Evolutionary conservation across 2,113 vertebrate genomes (phyloP), one percentile per base, ranked within the genome.

Genomic region (Eleginops maclovinus): DNA sequence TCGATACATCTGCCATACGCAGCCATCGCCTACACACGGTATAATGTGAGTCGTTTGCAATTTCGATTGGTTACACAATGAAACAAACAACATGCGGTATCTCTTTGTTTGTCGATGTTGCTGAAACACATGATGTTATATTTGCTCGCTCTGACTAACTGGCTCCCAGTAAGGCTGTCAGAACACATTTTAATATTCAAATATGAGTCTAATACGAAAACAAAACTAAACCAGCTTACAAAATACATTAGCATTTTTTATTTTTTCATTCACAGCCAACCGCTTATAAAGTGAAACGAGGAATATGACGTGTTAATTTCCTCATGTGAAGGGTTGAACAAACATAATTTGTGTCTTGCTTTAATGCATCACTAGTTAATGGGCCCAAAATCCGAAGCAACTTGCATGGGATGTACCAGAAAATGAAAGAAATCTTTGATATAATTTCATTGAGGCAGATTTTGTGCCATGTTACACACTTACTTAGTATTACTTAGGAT

Each of bases 161-260:
- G 75, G 54, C 77, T 78, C 64, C 77, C 62, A 54, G 22, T n/a
- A 1, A 58, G 11, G 36, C 75, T 76, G 70, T 77, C 56, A 55
- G 66, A 79, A 83, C 75, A 75, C 69, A 86, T 86, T 82, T 80
- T 43, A 75, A 84, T 77, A 84, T 82, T 81, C 60, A 77, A 62
- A 80, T 82, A 17, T 60, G 43, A 81, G 49, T 66, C 15, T 53
- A 41, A 70, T 15, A 63, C 66, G 51, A 77, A 84, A 43, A 60
- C 77, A 54, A 64, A 72, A 76, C 58, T 44, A 66, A 75, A 83
- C 43, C 31, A 78, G 41, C 77, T 67, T 15, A 17, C 43, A 61
- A 74, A 76, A 79, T 46, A 65, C 53, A 72, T 72, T 60, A 54
- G 13, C 81, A 49, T 22, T n/a, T 22, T 63, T 19, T 16, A 8